These are phyloP conservation scores for Kryptolebias ocellatus DNA, from an alignment of 2,797 vertebrate species.

Conservation along the genomic window DNA sequence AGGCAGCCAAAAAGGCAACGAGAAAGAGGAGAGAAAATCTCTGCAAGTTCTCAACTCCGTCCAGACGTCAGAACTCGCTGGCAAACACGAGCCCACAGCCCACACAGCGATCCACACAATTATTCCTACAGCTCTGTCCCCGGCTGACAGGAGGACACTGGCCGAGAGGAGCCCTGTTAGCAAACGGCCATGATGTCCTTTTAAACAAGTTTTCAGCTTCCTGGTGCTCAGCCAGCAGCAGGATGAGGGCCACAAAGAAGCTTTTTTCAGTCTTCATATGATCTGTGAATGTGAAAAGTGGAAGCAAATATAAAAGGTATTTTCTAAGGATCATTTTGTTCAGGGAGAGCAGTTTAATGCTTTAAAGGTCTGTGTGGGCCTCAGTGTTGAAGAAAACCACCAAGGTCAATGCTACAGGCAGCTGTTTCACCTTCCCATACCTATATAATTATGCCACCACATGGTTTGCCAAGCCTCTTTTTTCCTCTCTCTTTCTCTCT, in stretches of 20 bases:
- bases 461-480: conserved; percentile 39
- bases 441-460: conserved; percentile 68
- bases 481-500: conserved; percentile 63
- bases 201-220: conserved; percentile 11
- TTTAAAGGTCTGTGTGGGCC: conserved; percentile 31
- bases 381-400: conserved; percentile 60
- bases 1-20: conserved; percentile 55
- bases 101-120: conserved; percentile 56
- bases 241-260: conserved; percentile 39
- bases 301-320: conserved; percentile 27
- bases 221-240: conserved; percentile 14
- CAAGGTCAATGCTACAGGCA: conserved; percentile 61
- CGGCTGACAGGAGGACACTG: conserved; percentile 49
- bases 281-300: conserved; percentile 24
- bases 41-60: conserved; percentile 68
- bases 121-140: conserved; percentile 60
- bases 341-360: conserved; percentile 30
- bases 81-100: conserved; percentile 60
- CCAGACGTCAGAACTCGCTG: conserved; percentile 62
- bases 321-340: conserved; percentile 15
- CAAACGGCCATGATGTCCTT: conserved; percentile 42
- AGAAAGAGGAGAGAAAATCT: conserved; percentile 45
- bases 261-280: conserved; percentile 33
- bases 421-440: conserved; percentile 52
- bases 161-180: conserved; percentile 45